phyloP scores from a whole-genome alignment of 2,113 vertebrate species.

The Melanostigma gelatinosum region DNA sequence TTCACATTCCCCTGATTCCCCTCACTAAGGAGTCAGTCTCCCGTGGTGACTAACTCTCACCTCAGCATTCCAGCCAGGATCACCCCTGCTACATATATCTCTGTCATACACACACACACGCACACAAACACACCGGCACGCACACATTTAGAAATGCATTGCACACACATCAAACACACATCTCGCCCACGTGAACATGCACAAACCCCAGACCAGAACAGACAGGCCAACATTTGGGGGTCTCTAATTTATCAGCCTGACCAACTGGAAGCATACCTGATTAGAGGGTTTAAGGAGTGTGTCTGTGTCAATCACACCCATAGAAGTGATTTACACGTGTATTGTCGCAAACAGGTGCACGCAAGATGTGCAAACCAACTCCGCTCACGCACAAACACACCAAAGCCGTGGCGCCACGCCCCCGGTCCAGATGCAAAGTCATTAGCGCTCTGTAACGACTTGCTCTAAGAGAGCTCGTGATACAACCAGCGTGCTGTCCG shows the following conservation, averaged over 20 bases:
- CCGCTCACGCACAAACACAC: conserved; percentile 15
- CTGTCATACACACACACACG: conserved; percentile 15
- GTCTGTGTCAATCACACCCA: conserved; percentile 8
- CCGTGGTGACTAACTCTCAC: conserved; percentile 53
- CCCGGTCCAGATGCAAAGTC: conserved; percentile 56
- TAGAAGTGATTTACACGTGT: conserved; percentile 29
- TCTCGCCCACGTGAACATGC: conserved; percentile 40
- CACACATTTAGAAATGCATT: background rate
- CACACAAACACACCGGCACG: conserved; percentile 11
- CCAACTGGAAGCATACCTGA: conserved; percentile 65
- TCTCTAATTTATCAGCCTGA: conserved; percentile 68
- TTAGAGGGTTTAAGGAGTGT: conserved; percentile 60
- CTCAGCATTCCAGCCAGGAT: conserved; percentile 52
- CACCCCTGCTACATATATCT: conserved; percentile 33
- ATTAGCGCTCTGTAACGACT: conserved; percentile 18
- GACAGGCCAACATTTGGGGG: conserved; percentile 46
- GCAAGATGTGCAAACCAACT: conserved; percentile 6
- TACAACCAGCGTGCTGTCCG: background rate
- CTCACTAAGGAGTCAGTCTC: conserved; percentile 34
- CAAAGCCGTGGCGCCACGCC: conserved; percentile 16
- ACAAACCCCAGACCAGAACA: conserved; percentile 34
- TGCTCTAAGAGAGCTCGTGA: background rate
- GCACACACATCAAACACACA: conserved; percentile 34
- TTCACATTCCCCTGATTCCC: conserved; percentile 60
- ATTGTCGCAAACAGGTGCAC: conserved; percentile 17